Conservation (phyloP, 2,113 vertebrate species). For the Asarcornis scutulata region DNA sequence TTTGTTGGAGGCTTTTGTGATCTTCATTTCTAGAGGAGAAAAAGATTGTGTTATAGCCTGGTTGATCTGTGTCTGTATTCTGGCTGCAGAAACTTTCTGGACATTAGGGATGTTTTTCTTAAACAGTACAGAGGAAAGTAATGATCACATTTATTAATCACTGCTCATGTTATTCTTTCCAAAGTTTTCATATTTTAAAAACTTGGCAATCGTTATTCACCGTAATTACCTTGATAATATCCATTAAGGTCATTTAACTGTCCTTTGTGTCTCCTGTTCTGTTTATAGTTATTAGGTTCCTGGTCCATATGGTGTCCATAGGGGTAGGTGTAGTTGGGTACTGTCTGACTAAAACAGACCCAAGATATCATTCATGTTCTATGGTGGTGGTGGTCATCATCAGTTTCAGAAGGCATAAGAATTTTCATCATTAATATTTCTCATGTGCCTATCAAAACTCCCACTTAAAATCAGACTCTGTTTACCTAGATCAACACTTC, state of each 20-base stretch:
- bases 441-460: neutral
- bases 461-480: neutral
- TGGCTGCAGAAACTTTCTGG: neutral
- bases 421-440: neutral
- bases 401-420: neutral
- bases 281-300: neutral
- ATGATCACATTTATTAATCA: neutral
- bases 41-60: neutral
- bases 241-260: neutral
- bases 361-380: neutral
- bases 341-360: neutral
- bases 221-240: neutral
- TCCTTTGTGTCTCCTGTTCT: neutral
- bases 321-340: neutral
- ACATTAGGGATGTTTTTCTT: neutral
- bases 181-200: neutral
- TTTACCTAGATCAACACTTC: neutral
- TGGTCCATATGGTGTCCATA: fast-evolving
- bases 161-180: neutral
- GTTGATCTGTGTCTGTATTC: neutral
- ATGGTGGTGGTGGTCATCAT: neutral
- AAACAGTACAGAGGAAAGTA: neutral
- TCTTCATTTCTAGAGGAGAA: neutral
- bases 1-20: neutral
- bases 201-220: neutral